Conservation (phyloP, 2,888 invertebrate species). For the Epistrophe grossulariae region DNA sequence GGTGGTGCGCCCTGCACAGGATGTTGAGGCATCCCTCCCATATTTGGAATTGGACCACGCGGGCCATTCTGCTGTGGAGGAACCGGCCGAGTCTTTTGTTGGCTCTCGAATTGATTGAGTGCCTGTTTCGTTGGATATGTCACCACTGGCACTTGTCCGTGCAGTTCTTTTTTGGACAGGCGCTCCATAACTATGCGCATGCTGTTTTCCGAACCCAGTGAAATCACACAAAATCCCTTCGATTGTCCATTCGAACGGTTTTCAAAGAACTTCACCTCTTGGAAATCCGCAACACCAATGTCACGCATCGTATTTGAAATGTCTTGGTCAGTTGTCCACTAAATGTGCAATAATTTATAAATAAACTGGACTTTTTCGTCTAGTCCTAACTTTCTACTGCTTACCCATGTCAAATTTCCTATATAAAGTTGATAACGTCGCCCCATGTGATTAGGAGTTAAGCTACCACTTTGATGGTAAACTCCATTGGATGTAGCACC, state of each 20-base stretch:
- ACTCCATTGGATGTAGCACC: conserved; percentile 90
- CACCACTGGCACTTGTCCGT: conserved; percentile 97
- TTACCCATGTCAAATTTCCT: conserved; percentile 99
- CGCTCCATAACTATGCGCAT: conserved; percentile 95
- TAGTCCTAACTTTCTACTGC: conserved; percentile 80
- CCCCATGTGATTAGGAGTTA: conserved; percentile 88
- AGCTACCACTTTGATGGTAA: conserved; percentile 89
- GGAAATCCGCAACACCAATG: conserved; percentile 95
- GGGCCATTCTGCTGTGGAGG: conserved; percentile 88
- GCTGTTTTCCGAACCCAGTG: conserved; percentile 96
- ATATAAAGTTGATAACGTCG: conserved; percentile 96
- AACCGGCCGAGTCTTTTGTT: conserved; percentile 94
- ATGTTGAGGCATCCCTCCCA: conserved; percentile 84
- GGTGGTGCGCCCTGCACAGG: conserved; percentile 84
- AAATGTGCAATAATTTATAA: conserved; percentile 80
- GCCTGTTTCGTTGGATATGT: conserved; percentile 97
- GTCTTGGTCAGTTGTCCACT: conserved; percentile 99
- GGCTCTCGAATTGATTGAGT: conserved; percentile 94
- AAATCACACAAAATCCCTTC: conserved; percentile 98
- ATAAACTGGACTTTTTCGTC: not conserved
- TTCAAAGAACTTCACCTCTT: conserved; percentile 99
- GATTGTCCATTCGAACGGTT: conserved; percentile 99
- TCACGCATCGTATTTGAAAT: conserved; percentile 95
- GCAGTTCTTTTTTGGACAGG: conserved; percentile 96
- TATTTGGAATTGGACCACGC: conserved; percentile 84